phyloP scores from a whole-genome alignment of 1,140 invertebrate genomes.

The Potamilus streckersoni region DNA sequence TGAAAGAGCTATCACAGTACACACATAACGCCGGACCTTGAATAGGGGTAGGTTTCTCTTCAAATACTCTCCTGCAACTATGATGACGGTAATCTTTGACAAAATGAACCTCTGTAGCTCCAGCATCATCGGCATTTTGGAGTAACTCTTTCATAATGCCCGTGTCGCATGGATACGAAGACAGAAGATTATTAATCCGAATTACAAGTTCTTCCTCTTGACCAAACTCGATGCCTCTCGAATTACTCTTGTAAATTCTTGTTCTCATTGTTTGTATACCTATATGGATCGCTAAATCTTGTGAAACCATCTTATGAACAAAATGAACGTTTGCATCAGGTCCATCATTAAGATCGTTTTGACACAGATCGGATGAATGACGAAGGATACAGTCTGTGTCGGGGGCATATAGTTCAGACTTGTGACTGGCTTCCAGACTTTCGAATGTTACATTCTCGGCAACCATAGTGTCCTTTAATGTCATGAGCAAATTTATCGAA shows the following conservation, averaged over 20 bases:
- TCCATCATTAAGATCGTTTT: conserved; percentile 25
- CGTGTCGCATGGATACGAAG: conserved; percentile 50
- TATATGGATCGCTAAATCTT: conserved; percentile 10
- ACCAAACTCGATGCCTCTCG: conserved; percentile 36
- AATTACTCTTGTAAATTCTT: conserved; percentile 1
- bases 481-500: too few relatives aligned
- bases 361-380: conserved; percentile 24
- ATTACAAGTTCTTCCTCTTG: conserved; percentile 52
- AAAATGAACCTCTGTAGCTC: conserved; percentile 57
- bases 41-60: conserved; percentile 36
- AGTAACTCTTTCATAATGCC: conserved; percentile 51
- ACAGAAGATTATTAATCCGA: conserved; percentile 47
- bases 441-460: too few relatives aligned
- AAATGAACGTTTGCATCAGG: conserved; percentile 17
- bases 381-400: conserved; percentile 16
- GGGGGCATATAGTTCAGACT: conserved; percentile 5
- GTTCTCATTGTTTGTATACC: conserved; percentile 38
- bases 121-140: conserved; percentile 68
- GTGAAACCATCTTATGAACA: conserved; percentile 31
- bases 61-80: conserved; percentile 30
- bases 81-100: conserved; percentile 49
- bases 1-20: conserved; percentile 57
- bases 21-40: conserved; percentile 60
- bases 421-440: too few relatives aligned
- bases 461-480: too few relatives aligned